These are phyloP conservation scores for Struthidea cinerea DNA, from an alignment of 2,113 vertebrate species.

Conservation along the genomic window DNA sequence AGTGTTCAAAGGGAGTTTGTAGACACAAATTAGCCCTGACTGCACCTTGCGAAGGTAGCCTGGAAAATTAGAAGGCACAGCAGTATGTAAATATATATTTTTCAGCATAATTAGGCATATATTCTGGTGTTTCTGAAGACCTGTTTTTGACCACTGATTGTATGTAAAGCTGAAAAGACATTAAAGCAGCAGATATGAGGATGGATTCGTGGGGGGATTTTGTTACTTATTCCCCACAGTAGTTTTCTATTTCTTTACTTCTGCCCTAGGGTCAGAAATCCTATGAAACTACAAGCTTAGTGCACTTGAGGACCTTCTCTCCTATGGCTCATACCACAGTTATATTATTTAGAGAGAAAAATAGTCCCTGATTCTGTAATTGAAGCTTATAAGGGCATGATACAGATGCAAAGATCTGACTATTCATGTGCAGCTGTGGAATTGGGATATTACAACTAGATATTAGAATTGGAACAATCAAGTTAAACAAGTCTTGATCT, in stretches of 20 bases:
- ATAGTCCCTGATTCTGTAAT: not conserved
- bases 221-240: not conserved
- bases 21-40: accelerated
- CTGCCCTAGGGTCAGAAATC: not conserved
- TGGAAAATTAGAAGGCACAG: not conserved
- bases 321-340: not conserved
- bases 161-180: not conserved
- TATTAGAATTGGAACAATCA: not conserved
- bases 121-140: not conserved
- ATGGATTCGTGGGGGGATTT: not conserved
- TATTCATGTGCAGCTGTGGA: conserved; percentile 19
- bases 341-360: not conserved
- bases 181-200: not conserved
- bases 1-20: not conserved
- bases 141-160: not conserved
- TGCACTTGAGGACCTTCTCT: not conserved
- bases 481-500: not conserved
- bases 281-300: not conserved
- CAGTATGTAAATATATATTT: not conserved
- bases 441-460: not conserved
- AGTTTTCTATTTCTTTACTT: not conserved
- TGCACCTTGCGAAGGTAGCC: not conserved
- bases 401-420: not conserved
- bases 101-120: not conserved
- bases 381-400: not conserved